phyloP scores from a whole-genome alignment of 1,140 invertebrate species.

The Panonychus citri region DNA sequence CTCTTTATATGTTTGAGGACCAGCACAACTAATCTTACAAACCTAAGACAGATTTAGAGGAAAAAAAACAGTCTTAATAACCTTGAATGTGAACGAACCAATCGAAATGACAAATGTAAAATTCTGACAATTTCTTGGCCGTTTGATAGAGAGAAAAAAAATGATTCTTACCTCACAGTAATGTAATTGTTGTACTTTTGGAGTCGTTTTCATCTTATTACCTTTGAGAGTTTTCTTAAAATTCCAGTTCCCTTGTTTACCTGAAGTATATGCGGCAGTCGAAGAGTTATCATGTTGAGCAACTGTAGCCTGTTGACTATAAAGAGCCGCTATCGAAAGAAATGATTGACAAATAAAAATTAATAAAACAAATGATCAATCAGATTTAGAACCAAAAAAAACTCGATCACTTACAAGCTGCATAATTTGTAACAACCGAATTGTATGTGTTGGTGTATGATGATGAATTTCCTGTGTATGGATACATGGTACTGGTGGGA shows the following conservation, averaged over 20 bases:
- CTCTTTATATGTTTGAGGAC: slow-evolving; percentile 83
- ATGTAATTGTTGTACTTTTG: slow-evolving; percentile 9
- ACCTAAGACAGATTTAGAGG: slow-evolving; percentile 34
- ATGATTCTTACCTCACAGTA: slow-evolving; percentile 11
- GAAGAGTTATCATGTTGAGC: background rate
- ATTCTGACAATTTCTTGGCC: no score
- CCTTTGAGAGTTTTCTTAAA: slow-evolving; percentile 3
- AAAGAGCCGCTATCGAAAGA: background rate
- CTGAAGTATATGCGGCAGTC: background rate
- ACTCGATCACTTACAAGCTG: background rate
- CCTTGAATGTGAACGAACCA: no score
- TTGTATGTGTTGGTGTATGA: slow-evolving; percentile 3
- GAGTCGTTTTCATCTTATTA: slow-evolving; percentile 8
- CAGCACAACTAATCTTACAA: slow-evolving; percentile 92
- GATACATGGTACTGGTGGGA: background rate
- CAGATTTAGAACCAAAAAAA: background rate
- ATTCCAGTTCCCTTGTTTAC: slow-evolving; percentile 1
- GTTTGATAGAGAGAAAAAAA: background rate
- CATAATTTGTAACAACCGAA: slow-evolving; percentile 4
- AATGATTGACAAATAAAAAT: background rate
- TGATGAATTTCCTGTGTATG: background rate
- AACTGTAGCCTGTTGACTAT: background rate
- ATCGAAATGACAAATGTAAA: no score
- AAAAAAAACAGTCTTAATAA: no score
- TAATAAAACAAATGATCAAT: background rate